Base-by-base conservation (phyloP, 2,888 invertebrate species). In the Chirona hameri region DNA sequence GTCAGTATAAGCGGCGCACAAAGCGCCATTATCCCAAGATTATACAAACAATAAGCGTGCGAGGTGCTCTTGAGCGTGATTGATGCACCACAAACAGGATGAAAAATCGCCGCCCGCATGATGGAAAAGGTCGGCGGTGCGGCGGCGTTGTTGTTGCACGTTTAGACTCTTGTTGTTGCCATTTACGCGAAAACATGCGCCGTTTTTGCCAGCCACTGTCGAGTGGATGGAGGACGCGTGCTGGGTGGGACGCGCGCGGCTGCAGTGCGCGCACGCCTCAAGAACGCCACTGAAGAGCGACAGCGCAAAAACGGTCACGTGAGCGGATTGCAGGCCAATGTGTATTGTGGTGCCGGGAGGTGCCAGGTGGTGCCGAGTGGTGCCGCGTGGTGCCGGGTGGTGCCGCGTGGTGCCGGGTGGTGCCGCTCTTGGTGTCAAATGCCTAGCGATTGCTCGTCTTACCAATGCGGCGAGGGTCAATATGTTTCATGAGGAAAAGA, bases 131-230 rank as follows among this genome's bases (percentile, higher is more conserved):
- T 76, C 76, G 29, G 18, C 69, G 27, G 46, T 0, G 31, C 46
- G 10, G 46, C 72, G 24, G 18, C 14, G 10, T 12, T 46, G 76
- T 76, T 76, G 46, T 76, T 76, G 76, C 76, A 24, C 76, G 39
- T 18, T 46, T 46, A 76, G 39, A 46, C 21, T 76, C 76, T 46
- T 76, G 76, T 76, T 76, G 76, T 76, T 76, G 76, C 39, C 76
- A 24, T 76, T 76, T 76, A 76, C 76, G 76, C 76, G 76, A 76
- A 76, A 76, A 76, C 76, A 76, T 76, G 76, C 76, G 31, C 76
- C 65, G 65, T 39, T 76, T 76, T 76, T 76, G 24, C 39, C 24
- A 46, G 76, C 46, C 46, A 1, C 76, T 24, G 46, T 76, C 76
- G 39, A 46, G 76, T 46, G 76, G 76, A 39, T 46, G 76, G 76